Percentiles rank a stretch among this genome's conserved stretches.
Evolutionary conservation across 2,797 vertebrate genomes (phyloP).

Genomic region (Balearica regulorum): DNA sequence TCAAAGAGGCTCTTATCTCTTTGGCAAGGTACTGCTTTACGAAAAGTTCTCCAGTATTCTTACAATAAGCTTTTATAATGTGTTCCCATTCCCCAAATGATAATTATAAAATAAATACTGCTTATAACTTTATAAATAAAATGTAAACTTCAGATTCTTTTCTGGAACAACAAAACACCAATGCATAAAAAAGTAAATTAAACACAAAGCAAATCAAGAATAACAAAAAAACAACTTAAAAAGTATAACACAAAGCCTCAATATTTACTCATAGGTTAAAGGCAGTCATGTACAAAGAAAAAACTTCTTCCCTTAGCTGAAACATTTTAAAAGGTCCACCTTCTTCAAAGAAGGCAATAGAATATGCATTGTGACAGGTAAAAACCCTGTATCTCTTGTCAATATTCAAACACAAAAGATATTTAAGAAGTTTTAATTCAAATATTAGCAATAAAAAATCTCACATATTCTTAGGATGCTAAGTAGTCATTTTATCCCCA

Average conservation of each 20-base stretch:
- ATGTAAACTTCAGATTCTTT: slow-evolving; percentile 80
- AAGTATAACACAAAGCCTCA: slow-evolving; percentile 82
- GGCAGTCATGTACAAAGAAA: slow-evolving; percentile 84
- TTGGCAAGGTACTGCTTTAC: slow-evolving; percentile 99
- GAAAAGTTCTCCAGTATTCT: slow-evolving; percentile 94
- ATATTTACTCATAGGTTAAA: slow-evolving; percentile 82
- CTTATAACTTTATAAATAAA: slow-evolving; percentile 80
- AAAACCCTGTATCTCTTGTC: slow-evolving; percentile 83
- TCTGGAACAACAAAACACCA: slow-evolving; percentile 71
- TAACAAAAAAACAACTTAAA: slow-evolving; percentile 45
- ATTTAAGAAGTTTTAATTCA: slow-evolving; percentile 87
- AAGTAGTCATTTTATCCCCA: slow-evolving; percentile 84
- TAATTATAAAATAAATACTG: slow-evolving; percentile 82
- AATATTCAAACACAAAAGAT: slow-evolving; percentile 88
- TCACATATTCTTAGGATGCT: slow-evolving; percentile 87
- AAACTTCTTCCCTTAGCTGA: slow-evolving; percentile 79
- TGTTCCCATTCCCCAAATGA: slow-evolving; percentile 87
- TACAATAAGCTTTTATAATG: slow-evolving; percentile 92
- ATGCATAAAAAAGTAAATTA: slow-evolving; percentile 77
- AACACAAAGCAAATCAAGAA: slow-evolving; percentile 80
- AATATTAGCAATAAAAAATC: slow-evolving; percentile 86
- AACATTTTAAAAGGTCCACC: slow-evolving; percentile 87
- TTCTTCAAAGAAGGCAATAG: slow-evolving; percentile 87
- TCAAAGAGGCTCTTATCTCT: slow-evolving; percentile 99
- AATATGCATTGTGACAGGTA: slow-evolving; percentile 83